Conservation (phyloP, 2,888 invertebrate genomes). For the Ophion slaviceki region DNA sequence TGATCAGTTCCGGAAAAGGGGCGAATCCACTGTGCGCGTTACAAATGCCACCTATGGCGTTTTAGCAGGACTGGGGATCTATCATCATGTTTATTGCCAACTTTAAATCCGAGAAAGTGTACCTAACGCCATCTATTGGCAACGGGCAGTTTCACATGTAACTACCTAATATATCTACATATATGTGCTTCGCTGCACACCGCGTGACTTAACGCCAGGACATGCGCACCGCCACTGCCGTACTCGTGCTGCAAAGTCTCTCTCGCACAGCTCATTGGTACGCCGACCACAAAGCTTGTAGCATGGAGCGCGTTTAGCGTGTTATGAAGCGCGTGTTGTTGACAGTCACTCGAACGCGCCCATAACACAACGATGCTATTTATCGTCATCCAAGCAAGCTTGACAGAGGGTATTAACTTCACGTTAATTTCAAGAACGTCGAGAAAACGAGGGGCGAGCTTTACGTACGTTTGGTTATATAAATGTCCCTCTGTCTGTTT, state of each 20-base stretch:
- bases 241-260: background rate
- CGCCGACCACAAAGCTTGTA: background rate
- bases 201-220: too few relatives aligned
- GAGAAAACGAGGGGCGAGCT: constrained; percentile 48
- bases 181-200: too few relatives aligned
- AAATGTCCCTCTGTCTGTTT: background rate
- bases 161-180: background rate
- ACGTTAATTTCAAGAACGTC: constrained; percentile 71
- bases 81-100: background rate
- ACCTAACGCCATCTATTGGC: background rate
- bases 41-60: background rate
- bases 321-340: background rate
- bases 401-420: constrained; percentile 73
- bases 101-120: background rate
- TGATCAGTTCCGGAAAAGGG: too few relatives aligned
- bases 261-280: background rate
- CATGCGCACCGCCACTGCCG: background rate
- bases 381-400: constrained; percentile 69
- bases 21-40: background rate
- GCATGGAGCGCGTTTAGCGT: background rate
- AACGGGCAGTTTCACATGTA: background rate
- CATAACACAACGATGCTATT: constrained; percentile 72
- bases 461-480: constrained; percentile 16
- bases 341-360: constrained; percentile 65
- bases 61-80: background rate